A percentile compares a stretch with the other conserved stretches of the same genome.
phyloP scores from a whole-genome alignment of 37 sponge, comb jelly and placozoan species.

The Oopsacas minuta region DNA sequence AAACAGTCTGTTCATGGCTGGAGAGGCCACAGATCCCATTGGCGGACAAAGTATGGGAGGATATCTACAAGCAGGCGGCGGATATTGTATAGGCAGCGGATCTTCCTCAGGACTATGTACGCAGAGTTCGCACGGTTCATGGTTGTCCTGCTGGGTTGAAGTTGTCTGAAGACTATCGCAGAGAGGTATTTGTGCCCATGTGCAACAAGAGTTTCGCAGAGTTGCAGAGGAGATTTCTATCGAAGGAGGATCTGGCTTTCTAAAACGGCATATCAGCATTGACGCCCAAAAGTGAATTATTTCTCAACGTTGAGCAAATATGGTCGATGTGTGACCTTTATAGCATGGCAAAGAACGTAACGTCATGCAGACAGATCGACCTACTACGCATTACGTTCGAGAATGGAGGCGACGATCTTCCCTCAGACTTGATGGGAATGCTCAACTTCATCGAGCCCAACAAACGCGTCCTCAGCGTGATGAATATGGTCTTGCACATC shows the following conservation, averaged over 20 bases:
- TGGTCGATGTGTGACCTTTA: not conserved
- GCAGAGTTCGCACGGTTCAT: not conserved
- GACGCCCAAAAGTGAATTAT: not conserved
- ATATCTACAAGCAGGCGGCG: not conserved
- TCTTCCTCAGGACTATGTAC: not conserved
- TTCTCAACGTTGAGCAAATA: not conserved
- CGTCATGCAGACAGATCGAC: not conserved
- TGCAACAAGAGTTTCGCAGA: not conserved
- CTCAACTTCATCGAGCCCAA: not conserved
- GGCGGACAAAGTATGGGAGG: not conserved
- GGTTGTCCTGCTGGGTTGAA: not conserved
- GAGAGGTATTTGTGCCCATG: not conserved
- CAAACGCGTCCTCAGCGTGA: not conserved
- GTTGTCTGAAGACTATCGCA: not conserved
- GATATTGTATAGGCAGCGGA: not conserved
- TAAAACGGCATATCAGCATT: not conserved
- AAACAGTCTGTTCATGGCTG: not conserved
- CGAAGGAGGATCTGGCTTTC: not conserved
- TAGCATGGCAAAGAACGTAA: not conserved
- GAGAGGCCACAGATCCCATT: not conserved
- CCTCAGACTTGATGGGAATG: not conserved
- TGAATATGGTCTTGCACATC: not conserved
- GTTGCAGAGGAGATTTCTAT: not conserved
- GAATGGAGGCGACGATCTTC: not conserved
- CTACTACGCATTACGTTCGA: not conserved